Conservation (phyloP, 2,797 vertebrate species). For the Sebastes nivosus region DNA sequence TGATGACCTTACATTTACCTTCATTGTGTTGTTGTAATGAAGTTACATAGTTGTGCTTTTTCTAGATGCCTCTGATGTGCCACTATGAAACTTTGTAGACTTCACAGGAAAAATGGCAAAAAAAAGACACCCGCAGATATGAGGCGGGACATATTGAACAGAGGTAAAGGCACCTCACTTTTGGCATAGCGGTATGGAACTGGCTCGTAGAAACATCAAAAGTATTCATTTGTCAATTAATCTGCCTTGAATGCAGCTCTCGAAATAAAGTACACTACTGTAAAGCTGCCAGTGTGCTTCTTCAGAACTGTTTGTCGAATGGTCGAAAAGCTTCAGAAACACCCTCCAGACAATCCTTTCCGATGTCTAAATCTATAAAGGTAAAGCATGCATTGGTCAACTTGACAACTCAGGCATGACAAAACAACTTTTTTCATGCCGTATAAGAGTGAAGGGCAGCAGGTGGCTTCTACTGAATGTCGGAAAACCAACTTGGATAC, state of each 20-base stretch:
- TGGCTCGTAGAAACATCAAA: neutral
- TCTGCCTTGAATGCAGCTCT: neutral
- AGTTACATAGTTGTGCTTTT: slow-evolving; percentile 12
- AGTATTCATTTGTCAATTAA: neutral
- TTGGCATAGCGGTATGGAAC: neutral
- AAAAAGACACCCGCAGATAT: neutral
- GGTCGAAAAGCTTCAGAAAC: neutral
- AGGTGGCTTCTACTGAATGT: neutral
- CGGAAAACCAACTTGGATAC: neutral
- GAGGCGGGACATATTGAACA: neutral
- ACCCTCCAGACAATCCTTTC: neutral
- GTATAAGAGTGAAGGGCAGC: neutral
- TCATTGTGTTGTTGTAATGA: slow-evolving; percentile 25
- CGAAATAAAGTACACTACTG: neutral
- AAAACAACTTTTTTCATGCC: neutral
- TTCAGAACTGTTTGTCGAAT: neutral
- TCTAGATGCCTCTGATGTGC: neutral
- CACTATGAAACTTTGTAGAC: neutral
- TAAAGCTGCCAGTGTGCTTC: neutral
- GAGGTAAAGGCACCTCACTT: neutral
- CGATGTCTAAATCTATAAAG: neutral
- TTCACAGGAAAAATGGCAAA: neutral
- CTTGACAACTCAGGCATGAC: neutral
- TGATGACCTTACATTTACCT: slow-evolving; percentile 32
- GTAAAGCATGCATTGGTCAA: neutral